Evolutionary conservation across 2,113 vertebrate species (phyloP).

Genomic region (Seriola aureovittata): DNA sequence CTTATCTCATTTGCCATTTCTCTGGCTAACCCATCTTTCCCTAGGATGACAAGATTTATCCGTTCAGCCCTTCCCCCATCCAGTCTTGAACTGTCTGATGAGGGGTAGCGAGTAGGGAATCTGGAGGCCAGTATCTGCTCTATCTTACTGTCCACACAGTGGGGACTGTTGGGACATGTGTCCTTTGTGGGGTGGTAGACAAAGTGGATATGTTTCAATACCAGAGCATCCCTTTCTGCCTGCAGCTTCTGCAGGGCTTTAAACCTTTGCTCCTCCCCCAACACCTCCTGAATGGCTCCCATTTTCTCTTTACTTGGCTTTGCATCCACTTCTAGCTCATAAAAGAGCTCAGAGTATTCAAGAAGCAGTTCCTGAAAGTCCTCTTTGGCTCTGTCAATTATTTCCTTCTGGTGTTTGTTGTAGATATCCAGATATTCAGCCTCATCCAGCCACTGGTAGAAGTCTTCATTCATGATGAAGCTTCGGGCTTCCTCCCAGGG

Average conservation of each 20-base stretch:
- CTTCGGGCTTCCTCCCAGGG: constrained; percentile 97
- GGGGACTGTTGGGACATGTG: constrained; percentile 91
- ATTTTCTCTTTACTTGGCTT: constrained; percentile 99
- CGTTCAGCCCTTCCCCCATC: constrained; percentile 88
- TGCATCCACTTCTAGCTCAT: constrained; percentile 96
- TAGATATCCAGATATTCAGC: constrained; percentile 94
- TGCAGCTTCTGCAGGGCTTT: constrained; percentile 96
- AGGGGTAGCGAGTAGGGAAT: constrained; percentile 87
- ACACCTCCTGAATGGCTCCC: constrained; percentile 95
- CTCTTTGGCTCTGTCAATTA: constrained; percentile 96
- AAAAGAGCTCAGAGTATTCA: constrained; percentile 98
- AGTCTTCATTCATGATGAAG: constrained; percentile 97
- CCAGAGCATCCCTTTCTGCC: constrained; percentile 94
- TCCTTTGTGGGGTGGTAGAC: constrained; percentile 98
- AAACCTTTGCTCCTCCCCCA: constrained; percentile 95
- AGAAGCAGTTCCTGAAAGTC: constrained; percentile 97
- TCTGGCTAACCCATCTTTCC: constrained; percentile 93
- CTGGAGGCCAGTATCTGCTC: constrained; percentile 91
- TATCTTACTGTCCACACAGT: constrained; percentile 92
- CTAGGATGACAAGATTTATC: constrained; percentile 95
- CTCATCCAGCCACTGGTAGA: constrained; percentile 96
- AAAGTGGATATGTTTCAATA: constrained; percentile 99
- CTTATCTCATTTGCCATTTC: constrained; percentile 98
- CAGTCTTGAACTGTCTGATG: constrained; percentile 84
- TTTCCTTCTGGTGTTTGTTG: constrained; percentile 94